phyloP scores from a whole-genome alignment of 1,140 invertebrate species.

The Halyomorpha halys region DNA sequence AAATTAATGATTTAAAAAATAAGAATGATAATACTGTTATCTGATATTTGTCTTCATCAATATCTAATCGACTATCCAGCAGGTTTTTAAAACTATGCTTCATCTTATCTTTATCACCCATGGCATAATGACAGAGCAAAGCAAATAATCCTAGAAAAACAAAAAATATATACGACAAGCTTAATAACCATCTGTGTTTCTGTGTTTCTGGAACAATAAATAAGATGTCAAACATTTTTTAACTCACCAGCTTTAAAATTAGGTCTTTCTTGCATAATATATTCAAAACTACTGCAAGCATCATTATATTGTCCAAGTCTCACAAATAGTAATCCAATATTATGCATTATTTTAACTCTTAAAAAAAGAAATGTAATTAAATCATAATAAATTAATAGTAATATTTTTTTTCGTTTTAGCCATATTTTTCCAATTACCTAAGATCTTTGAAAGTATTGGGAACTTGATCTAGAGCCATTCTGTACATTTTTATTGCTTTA shows the following conservation, averaged over 20 bases:
- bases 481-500: slow-evolving; percentile 94
- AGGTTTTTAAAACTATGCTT: slow-evolving; percentile 84
- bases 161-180: background rate
- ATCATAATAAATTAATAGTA: background rate
- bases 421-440: slow-evolving; percentile 45
- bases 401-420: too few species aligned
- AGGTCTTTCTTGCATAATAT: slow-evolving; percentile 91
- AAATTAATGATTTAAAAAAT: too few species aligned
- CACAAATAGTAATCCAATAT: slow-evolving; percentile 91
- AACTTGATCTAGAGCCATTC: slow-evolving; percentile 93
- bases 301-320: slow-evolving; percentile 93
- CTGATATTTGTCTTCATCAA: slow-evolving; percentile 64
- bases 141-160: slow-evolving; percentile 59
- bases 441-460: slow-evolving; percentile 83
- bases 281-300: slow-evolving; percentile 92
- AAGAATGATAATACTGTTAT: slow-evolving; percentile 32
- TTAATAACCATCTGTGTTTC: too few species aligned
- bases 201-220: background rate
- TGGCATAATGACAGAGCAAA: slow-evolving; percentile 83
- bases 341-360: slow-evolving; percentile 95
- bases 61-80: slow-evolving; percentile 72
- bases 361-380: slow-evolving; percentile 22
- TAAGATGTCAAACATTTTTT: background rate
- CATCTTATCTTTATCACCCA: slow-evolving; percentile 90
- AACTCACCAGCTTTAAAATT: slow-evolving; percentile 64